Evolutionary conservation across 2,113 vertebrate species (phyloP).

Genomic region (Riparia riparia): DNA sequence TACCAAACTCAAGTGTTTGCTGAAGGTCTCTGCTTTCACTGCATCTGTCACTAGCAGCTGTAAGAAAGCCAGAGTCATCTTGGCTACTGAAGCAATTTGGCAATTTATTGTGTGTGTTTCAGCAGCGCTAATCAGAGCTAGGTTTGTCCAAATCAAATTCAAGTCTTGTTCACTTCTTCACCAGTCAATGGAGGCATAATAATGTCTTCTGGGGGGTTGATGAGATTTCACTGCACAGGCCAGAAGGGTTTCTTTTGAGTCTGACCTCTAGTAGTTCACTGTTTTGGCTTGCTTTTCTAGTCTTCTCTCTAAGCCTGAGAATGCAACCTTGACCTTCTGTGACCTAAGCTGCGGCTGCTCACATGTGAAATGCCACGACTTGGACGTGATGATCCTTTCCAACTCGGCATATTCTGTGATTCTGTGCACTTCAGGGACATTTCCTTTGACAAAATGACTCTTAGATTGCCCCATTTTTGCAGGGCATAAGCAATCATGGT

Average conservation of each 20-base stretch:
- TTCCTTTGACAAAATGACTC: neutral
- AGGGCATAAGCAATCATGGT: rapidly evolving
- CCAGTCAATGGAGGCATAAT: neutral
- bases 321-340: neutral
- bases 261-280: neutral
- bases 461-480: neutral
- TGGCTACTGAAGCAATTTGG: neutral
- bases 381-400: neutral
- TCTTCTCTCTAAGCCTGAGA: neutral
- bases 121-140: neutral
- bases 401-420: neutral
- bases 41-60: neutral
- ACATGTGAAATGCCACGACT: neutral
- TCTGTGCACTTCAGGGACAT: neutral
- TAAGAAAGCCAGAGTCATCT: neutral
- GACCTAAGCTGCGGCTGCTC: neutral
- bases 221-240: neutral
- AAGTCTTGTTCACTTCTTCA: neutral
- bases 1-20: neutral
- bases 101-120: neutral
- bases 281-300: neutral
- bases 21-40: neutral
- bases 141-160: neutral
- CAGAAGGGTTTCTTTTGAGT: neutral
- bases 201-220: neutral